Percentiles rank a stretch among this genome's conserved stretches.
These are phyloP conservation scores for Philonicus albiceps DNA, from an alignment of 2,888 invertebrate species.

Conservation along the genomic window DNA sequence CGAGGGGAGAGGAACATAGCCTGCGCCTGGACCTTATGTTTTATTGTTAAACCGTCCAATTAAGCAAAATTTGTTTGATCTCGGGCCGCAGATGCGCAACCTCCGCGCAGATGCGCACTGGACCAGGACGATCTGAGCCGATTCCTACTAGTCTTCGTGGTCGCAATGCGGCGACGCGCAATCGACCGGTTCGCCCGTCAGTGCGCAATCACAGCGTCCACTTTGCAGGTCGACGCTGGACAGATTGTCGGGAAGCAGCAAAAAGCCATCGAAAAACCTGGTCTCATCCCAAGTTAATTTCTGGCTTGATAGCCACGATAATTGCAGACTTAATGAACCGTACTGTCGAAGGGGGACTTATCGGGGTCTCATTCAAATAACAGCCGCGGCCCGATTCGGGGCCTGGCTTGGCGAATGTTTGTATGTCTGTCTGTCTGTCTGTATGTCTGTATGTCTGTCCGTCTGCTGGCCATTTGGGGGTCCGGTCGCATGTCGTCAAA, in stretches of 20 bases:
- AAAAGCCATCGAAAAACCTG: slow-evolving; percentile 15
- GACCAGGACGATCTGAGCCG: neutral
- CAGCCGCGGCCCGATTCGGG: neutral
- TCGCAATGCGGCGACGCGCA: neutral
- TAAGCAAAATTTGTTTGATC: slow-evolving; percentile 50
- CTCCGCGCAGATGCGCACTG: neutral
- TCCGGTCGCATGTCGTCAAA: slow-evolving; percentile 41
- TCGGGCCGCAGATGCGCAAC: slow-evolving; percentile 32
- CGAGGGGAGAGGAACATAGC: neutral
- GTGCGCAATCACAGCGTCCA: neutral
- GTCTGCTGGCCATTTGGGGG: neutral
- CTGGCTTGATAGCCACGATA: slow-evolving; percentile 30
- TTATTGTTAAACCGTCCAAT: slow-evolving; percentile 49
- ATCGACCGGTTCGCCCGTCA: neutral
- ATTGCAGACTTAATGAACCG: slow-evolving; percentile 39
- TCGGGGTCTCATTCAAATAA: neutral
- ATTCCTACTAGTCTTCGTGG: neutral
- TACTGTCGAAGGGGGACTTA: neutral
- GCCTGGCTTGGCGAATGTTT: slow-evolving; percentile 24
- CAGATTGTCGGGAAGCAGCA: slow-evolving; percentile 12
- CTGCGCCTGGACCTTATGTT: slow-evolving; percentile 34
- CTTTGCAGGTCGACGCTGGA: neutral
- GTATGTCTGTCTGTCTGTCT: slow-evolving; percentile 22
- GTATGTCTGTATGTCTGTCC: too few species aligned
- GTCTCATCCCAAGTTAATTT: slow-evolving; percentile 31